phyloP scores from a whole-genome alignment of 2,113 vertebrate species.

The Eudyptes chrysolophus region DNA sequence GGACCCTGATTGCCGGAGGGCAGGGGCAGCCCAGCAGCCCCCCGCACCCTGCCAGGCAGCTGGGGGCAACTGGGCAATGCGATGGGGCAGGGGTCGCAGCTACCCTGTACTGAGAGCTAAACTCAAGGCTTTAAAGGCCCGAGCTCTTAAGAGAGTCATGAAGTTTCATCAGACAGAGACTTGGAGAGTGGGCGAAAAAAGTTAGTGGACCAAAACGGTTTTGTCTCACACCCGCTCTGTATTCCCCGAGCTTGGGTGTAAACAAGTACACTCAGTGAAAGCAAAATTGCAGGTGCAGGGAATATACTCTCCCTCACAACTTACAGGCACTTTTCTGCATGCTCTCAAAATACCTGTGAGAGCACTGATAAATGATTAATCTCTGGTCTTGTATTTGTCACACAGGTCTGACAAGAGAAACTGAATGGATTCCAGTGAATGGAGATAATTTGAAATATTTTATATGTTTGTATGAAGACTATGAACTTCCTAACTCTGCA shows the following conservation, averaged over 20 bases:
- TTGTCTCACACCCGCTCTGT: background rate
- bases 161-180: background rate
- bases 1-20: background rate
- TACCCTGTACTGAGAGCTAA: background rate
- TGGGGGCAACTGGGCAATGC: background rate
- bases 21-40: background rate
- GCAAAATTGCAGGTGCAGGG: background rate
- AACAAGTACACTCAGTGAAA: background rate
- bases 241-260: background rate
- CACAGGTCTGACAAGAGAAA: conserved; percentile 56
- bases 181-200: background rate
- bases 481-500: conserved; percentile 33
- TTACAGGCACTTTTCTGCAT: background rate
- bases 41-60: rapidly evolving
- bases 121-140: background rate
- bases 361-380: background rate
- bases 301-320: background rate
- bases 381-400: conserved; percentile 53
- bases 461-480: conserved; percentile 78
- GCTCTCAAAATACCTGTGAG: background rate
- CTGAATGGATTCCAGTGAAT: conserved; percentile 30
- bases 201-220: background rate
- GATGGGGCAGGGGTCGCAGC: background rate
- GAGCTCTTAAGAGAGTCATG: background rate
- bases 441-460: conserved; percentile 57